These are phyloP conservation scores for Chirona hameri DNA, from an alignment of 2,888 invertebrate species.

Conservation along the genomic window DNA sequence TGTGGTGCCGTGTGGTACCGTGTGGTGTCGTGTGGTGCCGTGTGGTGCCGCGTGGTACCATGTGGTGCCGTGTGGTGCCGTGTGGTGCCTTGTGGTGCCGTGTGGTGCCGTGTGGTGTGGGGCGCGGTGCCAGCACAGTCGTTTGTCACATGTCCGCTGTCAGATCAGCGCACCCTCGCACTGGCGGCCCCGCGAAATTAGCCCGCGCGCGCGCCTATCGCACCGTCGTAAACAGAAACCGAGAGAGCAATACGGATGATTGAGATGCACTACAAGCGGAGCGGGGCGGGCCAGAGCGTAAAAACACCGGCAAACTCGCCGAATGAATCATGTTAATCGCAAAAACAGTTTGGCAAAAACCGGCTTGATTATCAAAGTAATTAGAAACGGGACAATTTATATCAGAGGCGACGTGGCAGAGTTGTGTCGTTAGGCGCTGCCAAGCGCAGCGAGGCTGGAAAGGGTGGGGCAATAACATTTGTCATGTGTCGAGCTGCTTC, in stretches of 20 bases:
- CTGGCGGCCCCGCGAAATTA: background rate
- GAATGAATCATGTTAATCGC: slow-evolving; percentile 22
- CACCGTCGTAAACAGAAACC: slow-evolving; percentile 1
- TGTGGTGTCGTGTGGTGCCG: background rate
- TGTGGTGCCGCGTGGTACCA: too few species aligned
- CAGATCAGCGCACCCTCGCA: too few species aligned
- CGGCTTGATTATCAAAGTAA: slow-evolving; percentile 1
- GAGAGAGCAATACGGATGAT: background rate
- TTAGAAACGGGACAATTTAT: slow-evolving; percentile 22
- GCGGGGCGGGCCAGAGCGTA: background rate
- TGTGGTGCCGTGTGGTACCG: too few species aligned
- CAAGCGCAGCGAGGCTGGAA: too few species aligned
- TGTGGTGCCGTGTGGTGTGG: too few species aligned
- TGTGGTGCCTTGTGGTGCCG: too few species aligned
- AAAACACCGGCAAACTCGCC: background rate
- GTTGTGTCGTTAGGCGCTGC: background rate
- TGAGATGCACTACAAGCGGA: background rate
- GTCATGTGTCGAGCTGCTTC: too few species aligned
- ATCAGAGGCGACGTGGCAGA: background rate
- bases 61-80: too few species aligned
- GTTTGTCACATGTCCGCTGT: too few species aligned
- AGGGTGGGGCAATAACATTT: too few species aligned
- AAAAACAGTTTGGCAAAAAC: background rate
- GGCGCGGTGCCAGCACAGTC: background rate
- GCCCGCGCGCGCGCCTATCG: too few species aligned